Evolutionary conservation across 1,140 invertebrate genomes (phyloP).

Genomic region (Drosophila dunni): DNA sequence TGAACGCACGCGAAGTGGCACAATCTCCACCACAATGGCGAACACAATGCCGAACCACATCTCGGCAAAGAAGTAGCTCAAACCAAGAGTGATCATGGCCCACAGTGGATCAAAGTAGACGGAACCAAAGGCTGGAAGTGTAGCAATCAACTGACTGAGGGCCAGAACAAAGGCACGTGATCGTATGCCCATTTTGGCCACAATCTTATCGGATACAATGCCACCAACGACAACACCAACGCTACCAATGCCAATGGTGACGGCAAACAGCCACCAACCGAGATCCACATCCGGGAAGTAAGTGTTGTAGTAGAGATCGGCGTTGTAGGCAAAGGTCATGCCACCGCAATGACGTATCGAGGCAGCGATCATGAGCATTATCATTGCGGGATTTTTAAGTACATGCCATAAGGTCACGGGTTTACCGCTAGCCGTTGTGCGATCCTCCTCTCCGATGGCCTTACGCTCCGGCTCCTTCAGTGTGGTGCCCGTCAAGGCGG

Average conservation of each 20-base stretch:
- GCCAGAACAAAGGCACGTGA: slow-evolving; percentile 93
- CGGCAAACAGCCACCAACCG: slow-evolving; percentile 94
- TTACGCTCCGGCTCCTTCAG: slow-evolving; percentile 91
- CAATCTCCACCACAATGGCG: slow-evolving; percentile 94
- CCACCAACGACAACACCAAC: slow-evolving; percentile 95
- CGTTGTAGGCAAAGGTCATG: slow-evolving; percentile 95
- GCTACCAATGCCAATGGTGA: slow-evolving; percentile 94
- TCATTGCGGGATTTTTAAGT: slow-evolving; percentile 90
- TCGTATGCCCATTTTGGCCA: slow-evolving; percentile 93
- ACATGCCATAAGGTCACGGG: slow-evolving; percentile 90
- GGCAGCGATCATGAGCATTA: slow-evolving; percentile 93
- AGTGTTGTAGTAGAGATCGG: slow-evolving; percentile 93
- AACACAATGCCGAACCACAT: slow-evolving; percentile 97
- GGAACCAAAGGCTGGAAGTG: slow-evolving; percentile 95
- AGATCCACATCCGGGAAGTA: slow-evolving; percentile 95
- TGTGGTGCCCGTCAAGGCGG: slow-evolving; percentile 90
- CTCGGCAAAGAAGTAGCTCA: slow-evolving; percentile 95
- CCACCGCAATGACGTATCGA: slow-evolving; percentile 96
- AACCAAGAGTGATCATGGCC: slow-evolving; percentile 93
- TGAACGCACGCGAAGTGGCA: slow-evolving; percentile 91
- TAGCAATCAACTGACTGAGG: slow-evolving; percentile 93
- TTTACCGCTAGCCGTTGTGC: slow-evolving; percentile 74
- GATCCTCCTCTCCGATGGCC: slow-evolving; percentile 89
- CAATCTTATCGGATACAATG: slow-evolving; percentile 94
- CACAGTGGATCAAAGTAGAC: slow-evolving; percentile 92